Conservation (phyloP, 2,888 invertebrate species). For the Megastigmus dorsalis region DNA sequence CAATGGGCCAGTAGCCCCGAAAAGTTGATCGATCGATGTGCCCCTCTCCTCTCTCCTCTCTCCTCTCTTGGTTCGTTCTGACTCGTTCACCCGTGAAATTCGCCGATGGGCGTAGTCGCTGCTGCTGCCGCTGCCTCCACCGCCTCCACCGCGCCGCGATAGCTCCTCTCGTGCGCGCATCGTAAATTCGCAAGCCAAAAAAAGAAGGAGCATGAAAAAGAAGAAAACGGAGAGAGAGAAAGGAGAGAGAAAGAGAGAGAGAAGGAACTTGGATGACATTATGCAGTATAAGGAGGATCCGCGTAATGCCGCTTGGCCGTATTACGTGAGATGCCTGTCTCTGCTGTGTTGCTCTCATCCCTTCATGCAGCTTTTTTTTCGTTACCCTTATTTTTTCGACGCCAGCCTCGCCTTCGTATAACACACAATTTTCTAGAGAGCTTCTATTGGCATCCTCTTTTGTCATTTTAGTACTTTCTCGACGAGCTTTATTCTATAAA, state of each 20-base stretch:
- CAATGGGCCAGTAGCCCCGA: constrained; percentile 6
- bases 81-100: constrained; percentile 37
- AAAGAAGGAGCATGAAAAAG: too few relatives aligned
- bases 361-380: too few relatives aligned
- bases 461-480: background rate
- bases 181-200: constrained; percentile 29
- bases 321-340: background rate
- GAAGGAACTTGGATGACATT: constrained; percentile 6
- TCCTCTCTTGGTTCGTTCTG: background rate
- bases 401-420: background rate
- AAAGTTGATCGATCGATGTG: constrained; percentile 43
- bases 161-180: constrained; percentile 1
- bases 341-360: too few relatives aligned
- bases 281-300: background rate
- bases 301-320: background rate
- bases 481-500: background rate
- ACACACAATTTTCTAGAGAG: constrained; percentile 36
- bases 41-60: too few relatives aligned
- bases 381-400: background rate
- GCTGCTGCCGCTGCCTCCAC: background rate
- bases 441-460: constrained; percentile 31
- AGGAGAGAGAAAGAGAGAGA: too few relatives aligned
- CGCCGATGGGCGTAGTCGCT: constrained; percentile 15
- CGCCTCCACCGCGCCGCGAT: background rate
- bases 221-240: too few relatives aligned